phyloP scores from a whole-genome alignment of 2,113 vertebrate species.

The Nansenia antarctica region DNA sequence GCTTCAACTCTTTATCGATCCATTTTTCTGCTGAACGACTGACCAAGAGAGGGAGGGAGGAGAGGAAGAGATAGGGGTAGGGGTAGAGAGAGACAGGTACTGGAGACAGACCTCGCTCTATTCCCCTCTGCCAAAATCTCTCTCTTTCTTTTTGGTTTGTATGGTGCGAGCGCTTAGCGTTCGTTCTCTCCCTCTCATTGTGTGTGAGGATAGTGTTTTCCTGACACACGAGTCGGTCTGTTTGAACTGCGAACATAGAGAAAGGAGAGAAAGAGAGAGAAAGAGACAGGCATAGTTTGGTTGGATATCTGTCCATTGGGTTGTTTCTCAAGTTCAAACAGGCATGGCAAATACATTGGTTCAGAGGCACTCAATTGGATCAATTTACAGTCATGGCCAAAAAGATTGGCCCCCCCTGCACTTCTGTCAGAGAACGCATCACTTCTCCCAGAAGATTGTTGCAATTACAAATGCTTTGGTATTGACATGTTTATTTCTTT shows the following conservation, averaged over 20 bases:
- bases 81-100: conserved; percentile 59
- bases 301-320: conserved; percentile 68
- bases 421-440: too few species aligned
- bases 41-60: conserved; percentile 68
- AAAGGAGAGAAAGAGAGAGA: conserved; percentile 74
- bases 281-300: conserved; percentile 77
- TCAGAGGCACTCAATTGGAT: conserved; percentile 49
- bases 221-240: conserved; percentile 78
- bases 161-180: conserved; percentile 67
- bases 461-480: too few species aligned
- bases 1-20: conserved; percentile 80
- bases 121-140: conserved; percentile 40
- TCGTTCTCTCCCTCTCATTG: conserved; percentile 73
- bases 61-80: conserved; percentile 46
- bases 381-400: too few species aligned
- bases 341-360: conserved; percentile 53
- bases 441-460: too few species aligned
- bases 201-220: conserved; percentile 76
- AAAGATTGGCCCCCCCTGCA: too few species aligned
- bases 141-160: conserved; percentile 66
- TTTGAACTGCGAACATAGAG: conserved; percentile 81
- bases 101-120: conserved; percentile 50
- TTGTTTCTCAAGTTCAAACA: conserved; percentile 68
- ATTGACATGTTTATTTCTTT: too few species aligned
- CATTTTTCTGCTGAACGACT: conserved; percentile 74